Evolutionary conservation across 2,797 vertebrate species (phyloP).

Genomic region (Poeciliopsis presidionis): DNA sequence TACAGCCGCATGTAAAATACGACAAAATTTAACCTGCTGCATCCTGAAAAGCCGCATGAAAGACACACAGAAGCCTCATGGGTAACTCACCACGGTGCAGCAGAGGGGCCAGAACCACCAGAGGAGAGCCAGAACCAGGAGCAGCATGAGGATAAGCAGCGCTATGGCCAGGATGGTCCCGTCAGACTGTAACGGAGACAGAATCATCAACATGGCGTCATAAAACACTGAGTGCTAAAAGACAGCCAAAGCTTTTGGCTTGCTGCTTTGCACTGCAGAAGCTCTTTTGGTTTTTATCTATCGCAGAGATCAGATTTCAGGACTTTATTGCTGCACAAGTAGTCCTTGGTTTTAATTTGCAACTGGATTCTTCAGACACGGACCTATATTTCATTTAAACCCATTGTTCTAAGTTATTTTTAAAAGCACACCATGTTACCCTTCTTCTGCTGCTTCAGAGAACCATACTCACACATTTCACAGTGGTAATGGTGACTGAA

Average conservation of each 20-base stretch:
- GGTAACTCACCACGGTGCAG: conserved; percentile 95
- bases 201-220: conserved; percentile 36
- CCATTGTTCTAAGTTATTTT: not conserved
- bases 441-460: not conserved
- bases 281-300: conserved; percentile 21
- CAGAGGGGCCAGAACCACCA: conserved; percentile 99
- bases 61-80: conserved; percentile 1
- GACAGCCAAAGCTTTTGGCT: conserved; percentile 18
- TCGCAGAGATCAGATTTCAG: conserved; percentile 4
- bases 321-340: conserved; percentile 10
- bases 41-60: conserved; percentile 11
- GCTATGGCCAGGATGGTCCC: conserved; percentile 95
- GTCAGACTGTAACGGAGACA: conserved; percentile 85
- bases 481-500: conserved; percentile 96
- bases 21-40: not conserved
- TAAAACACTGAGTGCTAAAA: conserved; percentile 8
- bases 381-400: not conserved
- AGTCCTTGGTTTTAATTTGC: conserved; percentile 6
- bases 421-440: not conserved
- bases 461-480: conserved; percentile 91
- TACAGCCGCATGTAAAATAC: not conserved
- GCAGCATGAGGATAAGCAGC: conserved; percentile 92
- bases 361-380: not conserved
- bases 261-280: conserved; percentile 8
- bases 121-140: conserved; percentile 90